Percentiles rank a stretch among this genome's conserved stretches.
These are phyloP conservation scores for Cacatua alba DNA, from an alignment of 2,113 vertebrate species.

Conservation along the genomic window DNA sequence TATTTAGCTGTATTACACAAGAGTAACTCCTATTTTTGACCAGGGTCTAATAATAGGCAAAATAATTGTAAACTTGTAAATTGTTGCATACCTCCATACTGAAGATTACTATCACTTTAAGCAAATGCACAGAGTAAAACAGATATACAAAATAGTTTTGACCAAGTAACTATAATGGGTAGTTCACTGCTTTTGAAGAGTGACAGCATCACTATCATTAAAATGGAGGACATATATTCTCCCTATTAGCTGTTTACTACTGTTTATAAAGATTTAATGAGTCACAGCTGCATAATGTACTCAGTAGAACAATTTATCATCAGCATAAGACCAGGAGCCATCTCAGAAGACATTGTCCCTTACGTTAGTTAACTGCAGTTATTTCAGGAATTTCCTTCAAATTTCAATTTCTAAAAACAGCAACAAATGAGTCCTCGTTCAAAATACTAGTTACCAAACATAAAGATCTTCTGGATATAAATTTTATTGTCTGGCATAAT, in stretches of 20 bases:
- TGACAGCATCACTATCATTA: not conserved
- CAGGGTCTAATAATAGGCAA: not conserved
- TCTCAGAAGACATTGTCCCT: not conserved
- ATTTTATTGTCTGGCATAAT: not conserved
- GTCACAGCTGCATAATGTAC: not conserved
- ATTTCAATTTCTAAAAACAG: not conserved
- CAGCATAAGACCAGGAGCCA: not conserved
- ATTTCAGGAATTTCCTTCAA: not conserved
- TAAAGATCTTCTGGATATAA: not conserved
- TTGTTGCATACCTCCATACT: not conserved
- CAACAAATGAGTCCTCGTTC: not conserved
- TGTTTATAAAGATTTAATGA: not conserved
- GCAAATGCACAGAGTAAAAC: not conserved
- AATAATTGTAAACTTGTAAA: not conserved
- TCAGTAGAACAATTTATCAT: conserved; percentile 7
- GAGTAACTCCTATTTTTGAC: not conserved
- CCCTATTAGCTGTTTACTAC: not conserved
- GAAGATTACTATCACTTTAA: not conserved
- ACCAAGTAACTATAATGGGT: not conserved
- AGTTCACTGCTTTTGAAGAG: not conserved
- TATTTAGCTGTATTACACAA: not conserved
- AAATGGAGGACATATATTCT: not conserved
- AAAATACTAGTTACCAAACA: not conserved
- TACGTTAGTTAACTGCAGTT: not conserved
- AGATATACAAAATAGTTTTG: not conserved